Conservation (phyloP, 2,797 vertebrate species). For the Arnoldichthys spilopterus region DNA sequence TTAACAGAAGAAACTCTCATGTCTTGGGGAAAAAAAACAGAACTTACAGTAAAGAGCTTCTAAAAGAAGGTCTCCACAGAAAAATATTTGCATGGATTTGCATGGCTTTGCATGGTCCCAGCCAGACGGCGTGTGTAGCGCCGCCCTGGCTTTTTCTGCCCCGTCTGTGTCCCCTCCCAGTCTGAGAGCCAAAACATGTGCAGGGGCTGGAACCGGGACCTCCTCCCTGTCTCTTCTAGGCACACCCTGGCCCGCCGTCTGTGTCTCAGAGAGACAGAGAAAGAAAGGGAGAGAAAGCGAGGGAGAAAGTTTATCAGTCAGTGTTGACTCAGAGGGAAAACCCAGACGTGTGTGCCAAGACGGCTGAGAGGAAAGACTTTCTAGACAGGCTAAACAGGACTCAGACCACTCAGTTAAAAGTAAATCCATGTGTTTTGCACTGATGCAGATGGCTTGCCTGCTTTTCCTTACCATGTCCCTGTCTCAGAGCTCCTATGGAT, state of each 20-base stretch:
- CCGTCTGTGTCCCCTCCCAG: constrained; percentile 44
- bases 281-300: not conserved
- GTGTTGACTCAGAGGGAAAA: constrained; percentile 67
- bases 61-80: constrained; percentile 39
- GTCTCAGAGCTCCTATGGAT: constrained; percentile 18
- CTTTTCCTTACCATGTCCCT: constrained; percentile 32
- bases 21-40: not conserved
- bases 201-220: constrained; percentile 40
- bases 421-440: constrained; percentile 41
- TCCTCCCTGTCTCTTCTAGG: constrained; percentile 42
- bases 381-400: constrained; percentile 60
- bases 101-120: constrained; percentile 38
- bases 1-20: constrained; percentile 14
- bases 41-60: constrained; percentile 14
- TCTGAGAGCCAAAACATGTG: constrained; percentile 44
- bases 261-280: constrained; percentile 19
- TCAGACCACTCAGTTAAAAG: constrained; percentile 46
- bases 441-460: constrained; percentile 40
- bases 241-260: constrained; percentile 48
- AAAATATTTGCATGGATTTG: constrained; percentile 60
- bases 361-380: constrained; percentile 55
- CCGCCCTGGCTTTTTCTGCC: constrained; percentile 34
- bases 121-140: constrained; percentile 34
- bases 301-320: constrained; percentile 59
- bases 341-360: constrained; percentile 55